Evolutionary conservation across 2,888 invertebrate species (phyloP).

Genomic region (Pseudococcus viburni): DNA sequence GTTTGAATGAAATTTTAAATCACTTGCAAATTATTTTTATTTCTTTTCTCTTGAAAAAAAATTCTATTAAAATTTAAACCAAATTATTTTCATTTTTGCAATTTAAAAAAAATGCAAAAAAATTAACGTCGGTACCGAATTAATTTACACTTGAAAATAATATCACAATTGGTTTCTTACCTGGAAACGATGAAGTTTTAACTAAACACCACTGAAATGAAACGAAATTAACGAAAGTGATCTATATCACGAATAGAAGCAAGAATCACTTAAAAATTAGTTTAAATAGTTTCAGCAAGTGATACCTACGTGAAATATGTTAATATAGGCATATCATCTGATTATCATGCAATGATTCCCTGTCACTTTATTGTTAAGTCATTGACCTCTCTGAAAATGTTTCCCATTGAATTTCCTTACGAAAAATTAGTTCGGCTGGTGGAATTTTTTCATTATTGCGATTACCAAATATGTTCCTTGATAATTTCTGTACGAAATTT

Average conservation of each 20-base stretch:
- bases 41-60: too few relatives aligned
- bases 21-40: too few relatives aligned
- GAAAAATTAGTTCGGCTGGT: slow-evolving; percentile 5
- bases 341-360: slow-evolving; percentile 41
- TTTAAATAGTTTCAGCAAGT: not conserved
- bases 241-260: not conserved
- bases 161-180: not conserved
- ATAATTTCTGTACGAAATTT: not conserved
- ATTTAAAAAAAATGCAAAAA: not conserved
- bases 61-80: too few relatives aligned
- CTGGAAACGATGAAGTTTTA: not conserved
- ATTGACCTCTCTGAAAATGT: slow-evolving; percentile 15
- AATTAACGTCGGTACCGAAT: not conserved
- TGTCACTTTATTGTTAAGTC: slow-evolving; percentile 26
- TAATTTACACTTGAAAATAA: too few relatives aligned
- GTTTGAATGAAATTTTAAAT: too few relatives aligned
- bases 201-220: not conserved
- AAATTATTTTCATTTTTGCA: too few relatives aligned
- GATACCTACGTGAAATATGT: slow-evolving; percentile 1
- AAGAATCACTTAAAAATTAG: not conserved
- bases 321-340: slow-evolving; percentile 42
- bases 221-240: not conserved
- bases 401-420: slow-evolving; percentile 27
- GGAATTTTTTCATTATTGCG: not conserved
- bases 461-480: not conserved